A percentile compares a stretch with the other conserved stretches of the same genome.
Conservation (phyloP, 2,797 vertebrate species). For the Thalassophryne amazonica region DNA sequence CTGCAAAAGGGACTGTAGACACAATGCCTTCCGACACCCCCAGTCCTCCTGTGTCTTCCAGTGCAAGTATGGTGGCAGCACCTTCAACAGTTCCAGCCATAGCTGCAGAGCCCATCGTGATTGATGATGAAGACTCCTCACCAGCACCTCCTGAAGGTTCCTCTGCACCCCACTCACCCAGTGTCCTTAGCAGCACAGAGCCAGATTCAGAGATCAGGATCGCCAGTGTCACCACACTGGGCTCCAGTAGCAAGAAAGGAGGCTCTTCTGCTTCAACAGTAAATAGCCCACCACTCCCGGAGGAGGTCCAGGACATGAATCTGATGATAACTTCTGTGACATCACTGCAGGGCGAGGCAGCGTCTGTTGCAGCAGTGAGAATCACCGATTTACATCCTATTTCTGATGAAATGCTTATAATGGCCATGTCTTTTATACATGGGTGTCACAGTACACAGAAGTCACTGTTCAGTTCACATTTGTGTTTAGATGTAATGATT, state of each 20-base stretch:
- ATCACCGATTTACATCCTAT: not conserved
- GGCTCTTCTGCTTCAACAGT: conserved; percentile 32
- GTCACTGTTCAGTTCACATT: no score
- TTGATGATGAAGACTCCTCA: conserved; percentile 91
- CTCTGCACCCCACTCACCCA: conserved; percentile 32
- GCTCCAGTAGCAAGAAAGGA: conserved; percentile 61
- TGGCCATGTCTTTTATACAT: no score
- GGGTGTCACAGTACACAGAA: no score
- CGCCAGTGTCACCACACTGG: conserved; percentile 95
- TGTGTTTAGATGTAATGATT: no score
- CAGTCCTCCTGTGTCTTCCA: conserved; percentile 63
- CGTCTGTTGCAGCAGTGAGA: conserved; percentile 56
- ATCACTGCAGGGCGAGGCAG: conserved; percentile 85
- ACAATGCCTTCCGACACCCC: conserved; percentile 60
- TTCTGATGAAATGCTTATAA: no score
- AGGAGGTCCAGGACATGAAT: conserved; percentile 82
- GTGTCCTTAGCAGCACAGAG: conserved; percentile 88
- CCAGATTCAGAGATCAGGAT: conserved; percentile 97
- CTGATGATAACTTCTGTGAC: conserved; percentile 98
- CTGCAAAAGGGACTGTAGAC: conserved; percentile 58
- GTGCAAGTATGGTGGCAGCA: conserved; percentile 27
- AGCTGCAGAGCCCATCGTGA: conserved; percentile 92
- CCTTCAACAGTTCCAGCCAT: conserved; percentile 76
- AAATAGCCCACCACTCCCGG: conserved; percentile 15
- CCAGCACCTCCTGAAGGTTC: conserved; percentile 34